Conservation (phyloP, 2,113 vertebrate species). For the Picathartes gymnocephalus region DNA sequence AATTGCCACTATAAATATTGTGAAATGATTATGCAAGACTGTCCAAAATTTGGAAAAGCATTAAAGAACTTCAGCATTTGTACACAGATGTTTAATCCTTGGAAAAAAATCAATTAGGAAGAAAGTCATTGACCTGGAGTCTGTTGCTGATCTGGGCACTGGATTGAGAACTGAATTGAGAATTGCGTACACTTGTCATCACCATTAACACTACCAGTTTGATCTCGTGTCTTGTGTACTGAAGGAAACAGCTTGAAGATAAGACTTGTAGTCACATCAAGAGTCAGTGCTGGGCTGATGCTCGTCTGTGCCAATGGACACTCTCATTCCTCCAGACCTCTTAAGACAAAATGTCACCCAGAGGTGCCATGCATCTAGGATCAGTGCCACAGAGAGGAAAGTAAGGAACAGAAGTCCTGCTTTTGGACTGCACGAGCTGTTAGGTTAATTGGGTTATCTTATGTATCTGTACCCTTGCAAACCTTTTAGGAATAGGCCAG, state of each 20-base stretch:
- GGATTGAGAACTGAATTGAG: neutral
- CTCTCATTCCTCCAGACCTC: neutral
- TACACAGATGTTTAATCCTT: constrained; percentile 42
- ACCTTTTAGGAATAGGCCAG: neutral
- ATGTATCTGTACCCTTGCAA: neutral
- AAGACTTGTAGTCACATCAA: neutral
- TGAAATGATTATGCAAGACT: constrained; percentile 51
- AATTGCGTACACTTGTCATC: neutral
- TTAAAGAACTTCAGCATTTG: constrained; percentile 17
- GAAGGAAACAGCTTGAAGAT: neutral
- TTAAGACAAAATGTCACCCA: neutral
- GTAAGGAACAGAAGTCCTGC: neutral
- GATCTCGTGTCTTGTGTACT: neutral
- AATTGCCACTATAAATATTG: constrained; percentile 57
- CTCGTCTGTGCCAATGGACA: neutral
- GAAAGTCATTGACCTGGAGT: constrained; percentile 46
- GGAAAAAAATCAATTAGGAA: constrained; percentile 1
- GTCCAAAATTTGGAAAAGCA: constrained; percentile 43
- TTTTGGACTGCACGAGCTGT: neutral
- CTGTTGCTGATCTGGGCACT: neutral
- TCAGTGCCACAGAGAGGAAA: neutral
- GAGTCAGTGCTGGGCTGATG: neutral
- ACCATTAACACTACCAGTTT: neutral
- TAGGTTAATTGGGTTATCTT: neutral
- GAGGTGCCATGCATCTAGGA: neutral